These are phyloP conservation scores for Anableps anableps DNA, from an alignment of 2,797 vertebrate species.

Conservation along the genomic window DNA sequence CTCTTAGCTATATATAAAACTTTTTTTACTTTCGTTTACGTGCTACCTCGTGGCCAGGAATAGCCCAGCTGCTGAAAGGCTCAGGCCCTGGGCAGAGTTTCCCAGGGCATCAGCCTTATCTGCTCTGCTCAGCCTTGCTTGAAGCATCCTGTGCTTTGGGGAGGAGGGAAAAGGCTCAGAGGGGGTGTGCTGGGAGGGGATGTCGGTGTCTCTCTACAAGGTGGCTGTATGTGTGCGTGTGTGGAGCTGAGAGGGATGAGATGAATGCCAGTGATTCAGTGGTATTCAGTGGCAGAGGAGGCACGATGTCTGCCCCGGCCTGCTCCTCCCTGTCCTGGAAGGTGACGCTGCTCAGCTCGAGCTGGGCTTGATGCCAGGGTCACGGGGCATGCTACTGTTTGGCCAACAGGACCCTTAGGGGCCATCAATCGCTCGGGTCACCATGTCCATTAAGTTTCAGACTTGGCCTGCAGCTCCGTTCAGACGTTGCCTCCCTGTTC, in stretches of 20 bases:
- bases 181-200: constrained; percentile 56
- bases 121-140: constrained; percentile 78
- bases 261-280: constrained; percentile 58
- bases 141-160: constrained; percentile 85
- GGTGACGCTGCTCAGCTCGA: constrained; percentile 39
- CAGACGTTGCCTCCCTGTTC: constrained; percentile 72
- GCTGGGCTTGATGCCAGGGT: constrained; percentile 66
- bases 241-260: constrained; percentile 52
- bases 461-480: constrained; percentile 69
- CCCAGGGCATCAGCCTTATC: constrained; percentile 86
- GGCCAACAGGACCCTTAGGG: constrained; percentile 78
- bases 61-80: constrained; percentile 82
- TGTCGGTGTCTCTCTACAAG: constrained; percentile 68
- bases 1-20: constrained; percentile 75
- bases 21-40: constrained; percentile 80
- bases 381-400: constrained; percentile 74
- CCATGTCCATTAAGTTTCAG: constrained; percentile 78
- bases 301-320: constrained; percentile 57
- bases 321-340: constrained; percentile 65
- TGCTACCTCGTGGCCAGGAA: constrained; percentile 80
- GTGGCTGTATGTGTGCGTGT: constrained; percentile 42
- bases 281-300: constrained; percentile 69
- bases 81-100: constrained; percentile 81
- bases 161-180: constrained; percentile 57
- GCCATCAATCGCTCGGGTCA: constrained; percentile 80